Conservation (phyloP, 2,113 vertebrate genomes). For the Triplophysa rosa region DNA sequence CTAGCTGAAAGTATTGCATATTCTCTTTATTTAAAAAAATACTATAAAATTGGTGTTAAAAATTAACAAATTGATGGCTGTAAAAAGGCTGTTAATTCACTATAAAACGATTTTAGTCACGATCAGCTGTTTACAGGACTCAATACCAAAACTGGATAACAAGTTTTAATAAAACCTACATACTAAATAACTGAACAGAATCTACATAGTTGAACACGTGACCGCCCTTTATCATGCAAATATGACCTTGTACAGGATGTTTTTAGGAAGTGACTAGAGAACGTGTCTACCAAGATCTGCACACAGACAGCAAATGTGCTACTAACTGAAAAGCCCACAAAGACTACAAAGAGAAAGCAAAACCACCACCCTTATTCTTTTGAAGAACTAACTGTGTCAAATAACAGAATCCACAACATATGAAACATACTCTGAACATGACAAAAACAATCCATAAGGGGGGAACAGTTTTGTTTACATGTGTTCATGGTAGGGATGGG, state of each 20-base stretch:
- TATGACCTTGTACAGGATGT: conserved; percentile 1
- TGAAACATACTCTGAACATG: no score
- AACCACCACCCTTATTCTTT: neutral
- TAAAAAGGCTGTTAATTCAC: no score
- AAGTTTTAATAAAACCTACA: neutral
- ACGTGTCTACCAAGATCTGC: conserved; percentile 11
- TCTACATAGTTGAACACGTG: no score
- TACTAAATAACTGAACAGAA: neutral
- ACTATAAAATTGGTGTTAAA: no score
- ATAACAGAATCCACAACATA: neutral
- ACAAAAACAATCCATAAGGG: no score
- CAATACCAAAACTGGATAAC: neutral
- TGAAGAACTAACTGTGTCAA: neutral
- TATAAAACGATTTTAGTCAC: no score
- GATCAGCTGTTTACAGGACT: no score
- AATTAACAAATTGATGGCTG: no score
- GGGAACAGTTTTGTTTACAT: neutral
- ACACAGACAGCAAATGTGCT: conserved; percentile 16
- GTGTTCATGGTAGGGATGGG: neutral
- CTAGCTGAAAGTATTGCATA: no score
- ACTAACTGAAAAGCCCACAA: conserved; percentile 27
- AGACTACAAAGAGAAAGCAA: neutral
- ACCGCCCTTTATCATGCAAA: neutral
- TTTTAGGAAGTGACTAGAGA: conserved; percentile 18
- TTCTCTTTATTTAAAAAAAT: no score